These are phyloP conservation scores for Platyrinchus mystaceus DNA, from an alignment of 2,797 vertebrate species.

Conservation along the genomic window DNA sequence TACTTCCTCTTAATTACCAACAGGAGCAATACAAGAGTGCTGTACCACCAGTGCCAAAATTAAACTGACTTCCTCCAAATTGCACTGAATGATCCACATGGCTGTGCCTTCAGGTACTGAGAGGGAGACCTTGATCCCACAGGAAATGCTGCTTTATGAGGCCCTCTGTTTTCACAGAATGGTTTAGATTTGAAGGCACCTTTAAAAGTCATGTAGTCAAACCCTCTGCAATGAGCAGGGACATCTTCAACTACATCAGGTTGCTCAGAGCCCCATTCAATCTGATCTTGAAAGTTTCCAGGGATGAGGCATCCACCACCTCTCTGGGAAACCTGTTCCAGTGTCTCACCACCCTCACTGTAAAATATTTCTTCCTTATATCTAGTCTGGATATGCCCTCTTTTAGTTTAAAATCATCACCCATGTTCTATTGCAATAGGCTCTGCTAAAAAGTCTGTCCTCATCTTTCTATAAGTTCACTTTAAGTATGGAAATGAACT, in stretches of 20 bases:
- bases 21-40: constrained; percentile 18
- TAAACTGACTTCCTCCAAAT: constrained; percentile 6
- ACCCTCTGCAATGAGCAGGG: not conserved
- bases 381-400: not conserved
- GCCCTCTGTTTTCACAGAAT: not conserved
- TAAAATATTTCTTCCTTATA: not conserved
- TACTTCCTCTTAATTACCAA: constrained; percentile 62
- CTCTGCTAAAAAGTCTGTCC: not conserved
- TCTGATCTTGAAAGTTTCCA: not conserved
- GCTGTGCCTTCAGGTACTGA: not conserved
- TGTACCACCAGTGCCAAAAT: not conserved
- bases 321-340: not conserved
- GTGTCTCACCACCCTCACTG: not conserved
- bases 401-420: not conserved
- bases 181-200: not conserved
- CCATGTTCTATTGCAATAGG: not conserved
- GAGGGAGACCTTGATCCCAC: not conserved
- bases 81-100: not conserved
- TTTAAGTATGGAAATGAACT: not conserved
- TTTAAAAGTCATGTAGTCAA: not conserved
- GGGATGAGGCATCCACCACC: not conserved
- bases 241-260: not conserved
- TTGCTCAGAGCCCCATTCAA: not conserved
- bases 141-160: not conserved
- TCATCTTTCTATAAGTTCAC: not conserved